Evolutionary conservation across 1,140 invertebrate species (phyloP).

Genomic region (Papilio polytes): DNA sequence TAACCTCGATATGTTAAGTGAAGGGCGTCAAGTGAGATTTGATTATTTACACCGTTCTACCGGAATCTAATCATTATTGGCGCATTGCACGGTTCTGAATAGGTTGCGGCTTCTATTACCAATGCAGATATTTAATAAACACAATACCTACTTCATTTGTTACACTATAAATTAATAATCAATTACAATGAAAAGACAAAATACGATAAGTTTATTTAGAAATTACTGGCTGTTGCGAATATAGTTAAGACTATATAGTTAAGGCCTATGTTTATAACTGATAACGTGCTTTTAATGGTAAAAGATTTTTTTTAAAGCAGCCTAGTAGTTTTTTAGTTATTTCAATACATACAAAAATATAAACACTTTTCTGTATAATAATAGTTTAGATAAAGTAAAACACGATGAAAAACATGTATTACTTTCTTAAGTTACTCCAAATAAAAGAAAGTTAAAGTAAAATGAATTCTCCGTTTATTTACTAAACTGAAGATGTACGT

Average conservation of each 20-base stretch:
- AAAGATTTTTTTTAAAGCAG: no score
- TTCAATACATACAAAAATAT: no score
- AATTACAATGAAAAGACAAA: no score
- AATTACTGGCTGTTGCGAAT: no score
- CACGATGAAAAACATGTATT: background rate
- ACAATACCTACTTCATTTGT: background rate
- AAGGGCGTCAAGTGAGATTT: constrained; percentile 13
- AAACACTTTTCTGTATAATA: no score
- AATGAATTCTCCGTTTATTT: constrained; percentile 9
- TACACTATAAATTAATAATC: background rate
- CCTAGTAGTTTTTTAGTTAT: no score
- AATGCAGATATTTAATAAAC: constrained; percentile 18
- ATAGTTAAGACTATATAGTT: no score
- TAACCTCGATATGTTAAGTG: constrained; percentile 13
- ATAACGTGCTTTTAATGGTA: no score
- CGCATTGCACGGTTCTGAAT: background rate
- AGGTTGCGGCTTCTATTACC: background rate
- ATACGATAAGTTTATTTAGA: no score
- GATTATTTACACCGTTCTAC: background rate
- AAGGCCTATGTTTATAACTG: no score
- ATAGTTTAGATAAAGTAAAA: no score
- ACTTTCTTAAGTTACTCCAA: background rate
- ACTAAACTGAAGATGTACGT: constrained; percentile 5
- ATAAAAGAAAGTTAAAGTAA: background rate
- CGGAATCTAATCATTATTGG: constrained; percentile 18